Evolutionary conservation across 2,113 vertebrate species (phyloP), one percentile per base, ranked within the genome.

Genomic region (Tupaia chinensis): DNA sequence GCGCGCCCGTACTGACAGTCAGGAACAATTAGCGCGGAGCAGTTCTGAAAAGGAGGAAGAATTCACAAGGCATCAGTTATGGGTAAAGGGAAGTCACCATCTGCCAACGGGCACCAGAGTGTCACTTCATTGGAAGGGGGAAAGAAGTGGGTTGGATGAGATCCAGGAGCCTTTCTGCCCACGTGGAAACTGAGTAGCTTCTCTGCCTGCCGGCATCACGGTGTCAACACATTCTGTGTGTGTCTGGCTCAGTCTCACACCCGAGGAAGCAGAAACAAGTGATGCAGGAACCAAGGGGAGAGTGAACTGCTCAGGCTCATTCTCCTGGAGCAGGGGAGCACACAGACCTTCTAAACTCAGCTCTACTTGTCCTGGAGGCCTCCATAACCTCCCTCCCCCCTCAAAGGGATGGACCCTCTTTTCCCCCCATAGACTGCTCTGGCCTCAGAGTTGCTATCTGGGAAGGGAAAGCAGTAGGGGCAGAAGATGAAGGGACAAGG

Each of bases 211-310:
- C 68, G 56, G 96, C 77, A 34, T 58, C 89, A 34, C 73, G 91
- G 94, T 89, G 94, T 92, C 97, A 96, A 94, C 95, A 95, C 87
- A 63, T 87, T 87, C 74, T 53, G 27, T 65, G 82, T 89, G 87
- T 84, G 34, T 91, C 53, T 96, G 66, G 19, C 84, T 94, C 78
- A 0, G 97, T 97, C 97, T 97, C 89, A 97, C 94, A 96, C 91
- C 79, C 84, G 16, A 74, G 70, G 25, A 89, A 88, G 76, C 7
- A 69, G 56, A 93, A 94, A 97, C 94, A 95, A 92, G 2, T 61
- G 91, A 68, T 1, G 10, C 1, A 54, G 76, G 70, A 81, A 69
- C 65, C 66, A 13, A 44, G 9, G 17, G n/a, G 9, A 79, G 61
- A 76, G 69, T 68, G 65, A 74, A 13, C 3, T 2, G 1, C 10